Base-by-base conservation (phyloP, 2,113 vertebrate species). In the Aviceda subcristata region DNA sequence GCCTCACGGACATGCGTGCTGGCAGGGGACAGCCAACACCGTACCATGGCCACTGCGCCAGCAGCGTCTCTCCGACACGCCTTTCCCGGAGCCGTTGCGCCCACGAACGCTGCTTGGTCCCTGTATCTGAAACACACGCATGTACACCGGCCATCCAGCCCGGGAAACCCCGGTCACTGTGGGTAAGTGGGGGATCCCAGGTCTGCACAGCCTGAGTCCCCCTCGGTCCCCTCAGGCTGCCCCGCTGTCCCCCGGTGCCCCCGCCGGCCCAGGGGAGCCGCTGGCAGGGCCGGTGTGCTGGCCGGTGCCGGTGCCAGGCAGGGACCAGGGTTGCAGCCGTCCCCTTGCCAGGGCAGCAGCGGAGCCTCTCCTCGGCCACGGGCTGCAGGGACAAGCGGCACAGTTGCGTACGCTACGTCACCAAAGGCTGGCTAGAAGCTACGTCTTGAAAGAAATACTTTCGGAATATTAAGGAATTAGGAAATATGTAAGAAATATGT, bases 41-140 rank as follows among this genome's bases (percentile, higher is more conserved):
- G 0, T 95, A 98, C 97, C 98, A 96, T 26, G 36, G 94, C 94
- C 75, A 97, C 90, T 2, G 86, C 90, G 30, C 80, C 94, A 5
- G 97, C 87, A 69, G 94, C 94, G 3, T 94, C 95, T 32, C 92
- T 88, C 14, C 83, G 30, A 34, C 97, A 98, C 0, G 66, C 88
- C 46, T 32, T 80, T 39, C 96, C 96, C 5, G 56, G 72, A 53
- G 85, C 97, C 0, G 92, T 62, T 15, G 95, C 34, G 1, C 96
- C 96, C 34, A 34, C 1, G 1, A 76, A 57, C 1, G 22, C 32
- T 71, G 92, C 64, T 30, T 17, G 69, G 7, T 97, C 68, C 74
- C 94, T 96, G 86, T 97, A 98, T 74, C 98, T 98, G 95, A 46
- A 94, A 60, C 94, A 90, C 9, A 88, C 24, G 1, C 0, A 36